A percentile compares a stretch with the other conserved stretches of the same genome.
phyloP scores from a whole-genome alignment of 2,888 invertebrate genomes.

The Megastigmus dorsalis region DNA sequence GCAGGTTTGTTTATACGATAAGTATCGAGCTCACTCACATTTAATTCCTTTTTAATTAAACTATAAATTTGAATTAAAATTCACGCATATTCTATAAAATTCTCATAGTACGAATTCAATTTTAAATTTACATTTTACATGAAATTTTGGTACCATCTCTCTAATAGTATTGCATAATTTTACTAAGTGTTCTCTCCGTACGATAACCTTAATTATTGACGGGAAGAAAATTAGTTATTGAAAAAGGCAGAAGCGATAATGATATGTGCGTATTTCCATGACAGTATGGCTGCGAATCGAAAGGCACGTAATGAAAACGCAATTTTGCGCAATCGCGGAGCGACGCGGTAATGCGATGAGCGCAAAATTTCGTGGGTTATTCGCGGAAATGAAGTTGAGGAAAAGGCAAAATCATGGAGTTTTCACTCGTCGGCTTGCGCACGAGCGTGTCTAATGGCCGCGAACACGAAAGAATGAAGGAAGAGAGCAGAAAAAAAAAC shows the following conservation, averaged over 20 bases:
- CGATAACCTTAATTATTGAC: too few species aligned
- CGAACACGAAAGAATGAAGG: slow-evolving; percentile 12
- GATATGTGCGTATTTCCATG: background rate
- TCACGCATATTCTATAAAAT: too few species aligned
- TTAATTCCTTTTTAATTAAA: too few species aligned
- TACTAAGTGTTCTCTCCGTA: too few species aligned
- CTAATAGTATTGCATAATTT: too few species aligned
- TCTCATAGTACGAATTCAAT: too few species aligned
- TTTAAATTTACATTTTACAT: too few species aligned
- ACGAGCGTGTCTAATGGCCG: slow-evolving; percentile 56
- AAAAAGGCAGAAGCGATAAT: background rate
- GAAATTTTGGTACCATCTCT: too few species aligned
- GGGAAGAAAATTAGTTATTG: background rate
- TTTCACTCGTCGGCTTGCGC: slow-evolving; percentile 53
- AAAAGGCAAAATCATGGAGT: slow-evolving; percentile 54
- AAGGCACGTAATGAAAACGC: background rate
- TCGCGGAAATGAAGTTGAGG: slow-evolving; percentile 24
- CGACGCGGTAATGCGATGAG: background rate
- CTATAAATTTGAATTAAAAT: too few species aligned
- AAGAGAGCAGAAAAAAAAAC: background rate
- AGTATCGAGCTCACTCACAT: too few species aligned
- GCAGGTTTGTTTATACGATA: too few species aligned
- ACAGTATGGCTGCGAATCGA: too few species aligned
- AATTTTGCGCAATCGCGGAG: background rate
- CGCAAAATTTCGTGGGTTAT: slow-evolving; percentile 25